Conservation (phyloP, 1,140 invertebrate species). For the Drosophila kurseongensis region DNA sequence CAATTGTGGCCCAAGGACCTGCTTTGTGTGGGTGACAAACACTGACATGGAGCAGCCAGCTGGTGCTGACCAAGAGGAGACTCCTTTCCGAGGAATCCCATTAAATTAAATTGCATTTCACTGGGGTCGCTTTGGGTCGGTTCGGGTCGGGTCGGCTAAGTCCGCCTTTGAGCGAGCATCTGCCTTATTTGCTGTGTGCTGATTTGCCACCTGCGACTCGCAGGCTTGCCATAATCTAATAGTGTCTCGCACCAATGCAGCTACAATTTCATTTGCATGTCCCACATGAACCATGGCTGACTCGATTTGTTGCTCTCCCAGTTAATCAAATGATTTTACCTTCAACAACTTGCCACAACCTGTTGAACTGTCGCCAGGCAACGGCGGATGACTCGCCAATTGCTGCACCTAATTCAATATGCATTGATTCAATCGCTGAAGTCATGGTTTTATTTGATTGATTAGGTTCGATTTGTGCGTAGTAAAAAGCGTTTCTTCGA, state of each 20-base stretch:
- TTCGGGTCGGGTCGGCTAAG: no score
- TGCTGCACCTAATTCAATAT: constrained; percentile 31
- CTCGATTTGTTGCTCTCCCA: constrained; percentile 38
- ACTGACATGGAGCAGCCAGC: constrained; percentile 1
- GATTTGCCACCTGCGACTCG: constrained; percentile 39
- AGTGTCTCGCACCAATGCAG: constrained; percentile 25
- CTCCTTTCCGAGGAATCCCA: constrained; percentile 17
- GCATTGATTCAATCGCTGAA: constrained; percentile 32
- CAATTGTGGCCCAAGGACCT: constrained; percentile 1
- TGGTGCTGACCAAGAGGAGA: constrained; percentile 22
- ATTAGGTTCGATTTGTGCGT: background rate
- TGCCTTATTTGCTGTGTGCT: constrained; percentile 25
- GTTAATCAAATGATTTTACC: constrained; percentile 60
- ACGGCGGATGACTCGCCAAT: constrained; percentile 5
- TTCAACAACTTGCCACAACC: constrained; percentile 1
- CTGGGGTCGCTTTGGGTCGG: background rate
- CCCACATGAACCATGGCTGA: constrained; percentile 23
- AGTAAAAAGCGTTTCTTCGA: constrained; percentile 1
- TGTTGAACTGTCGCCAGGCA: constrained; percentile 27
- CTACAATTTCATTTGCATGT: constrained; percentile 47
- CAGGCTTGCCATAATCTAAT: constrained; percentile 47
- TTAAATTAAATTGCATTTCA: constrained; percentile 39
- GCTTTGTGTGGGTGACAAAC: constrained; percentile 15
- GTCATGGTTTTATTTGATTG: constrained; percentile 28
- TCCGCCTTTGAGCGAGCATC: constrained; percentile 20